Evolutionary conservation across 2,888 invertebrate species (phyloP), one percentile per base, ranked within the genome.

Genomic region (Xestia xanthographa): DNA sequence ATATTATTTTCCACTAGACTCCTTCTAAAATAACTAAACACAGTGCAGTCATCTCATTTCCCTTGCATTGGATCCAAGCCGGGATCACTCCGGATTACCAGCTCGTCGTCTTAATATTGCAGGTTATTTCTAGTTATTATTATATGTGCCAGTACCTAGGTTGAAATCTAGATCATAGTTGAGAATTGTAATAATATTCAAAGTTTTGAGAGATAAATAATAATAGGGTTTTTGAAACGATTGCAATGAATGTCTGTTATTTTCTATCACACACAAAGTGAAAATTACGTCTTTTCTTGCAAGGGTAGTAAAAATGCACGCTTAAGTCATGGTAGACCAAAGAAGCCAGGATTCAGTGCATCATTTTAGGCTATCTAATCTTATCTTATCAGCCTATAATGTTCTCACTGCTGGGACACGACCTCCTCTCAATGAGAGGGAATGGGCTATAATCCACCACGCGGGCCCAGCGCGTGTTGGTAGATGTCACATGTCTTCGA

Each of bases 1-100:
- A n/a, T 43, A 65, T 71, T n/a, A n/a, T n/a, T n/a, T 53, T 34
- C n/a, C 17, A 66, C 22, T 34, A 74, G 66, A 78, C n/a, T 79
- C 0, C 26, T 62, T 67, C 17, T 62, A 22, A 48, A 38, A 84
- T 58, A 53, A 34, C 63, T 60, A n/a, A 74, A 72, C 58, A 65
- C 43, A n/a, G 41, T 67, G 53, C 71, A 84, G 73, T 75, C 82
- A 82, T 72, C 74, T 77, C 73, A 86, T 82, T 65, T 75, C 67
- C 63, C 56, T 62, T 75, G 80, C 76, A 72, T 78, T 60, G 58
- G 29, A 66, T 75, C 65, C 48, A 34, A 73, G 72, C 29, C 56
- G 48, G 81, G 80, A 87, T 80, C 75, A 79, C 60, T 67, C 14
- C 14, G 69, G 80, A 83, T 87, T 72, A 86, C 67, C 68, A 66